Evolutionary conservation across 2,797 vertebrate genomes (phyloP), one percentile per base, ranked within the genome.

Genomic region (Pseudochromis fuscus): DNA sequence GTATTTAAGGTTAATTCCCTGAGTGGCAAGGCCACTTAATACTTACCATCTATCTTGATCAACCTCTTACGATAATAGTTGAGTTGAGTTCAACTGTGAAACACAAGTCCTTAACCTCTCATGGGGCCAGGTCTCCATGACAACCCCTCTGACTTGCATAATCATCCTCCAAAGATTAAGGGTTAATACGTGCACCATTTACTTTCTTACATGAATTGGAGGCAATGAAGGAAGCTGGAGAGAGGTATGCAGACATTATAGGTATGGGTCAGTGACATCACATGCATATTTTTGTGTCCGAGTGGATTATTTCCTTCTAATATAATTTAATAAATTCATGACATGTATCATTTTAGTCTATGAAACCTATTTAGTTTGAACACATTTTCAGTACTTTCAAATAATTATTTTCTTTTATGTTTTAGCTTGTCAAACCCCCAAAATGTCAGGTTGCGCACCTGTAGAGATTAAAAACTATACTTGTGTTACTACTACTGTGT

Each of bases 141-240:
- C 62, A 75, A 72, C 67, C n/a, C 2, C 7, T 53, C 46, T 33
- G 46, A 51, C 46, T 72, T 55, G 27, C 45, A 56, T 48, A 37
- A 66, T 67, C 4, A 63, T 77, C 45, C 81, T 37, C n/a, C 15
- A 50, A 27, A 68, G 8, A 50, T 49, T 68, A 37, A 30, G 25
- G 23, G 51, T 53, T 68, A 23, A 66, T 30, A 2, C 11, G 55
- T 28, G 44, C 48, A 62, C 5, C 38, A 62, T 68, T 46, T 27
- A 46, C 44, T 64, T 24, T 82, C 25, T 30, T 28, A 19, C 45
- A 52, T 27, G 12, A 18, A 63, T 31, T 1, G 11, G 24, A 58
- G 31, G 42, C 10, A 63, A 13, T 50, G 40, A 4, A 63, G 33
- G 15, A 53, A 28, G 15, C 30, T 42, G n/a, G 33, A 59, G 21